Evolutionary conservation across 1,140 invertebrate genomes (phyloP), one percentile per base, ranked within the genome.

Genomic region (Megalonaias nervosa): DNA sequence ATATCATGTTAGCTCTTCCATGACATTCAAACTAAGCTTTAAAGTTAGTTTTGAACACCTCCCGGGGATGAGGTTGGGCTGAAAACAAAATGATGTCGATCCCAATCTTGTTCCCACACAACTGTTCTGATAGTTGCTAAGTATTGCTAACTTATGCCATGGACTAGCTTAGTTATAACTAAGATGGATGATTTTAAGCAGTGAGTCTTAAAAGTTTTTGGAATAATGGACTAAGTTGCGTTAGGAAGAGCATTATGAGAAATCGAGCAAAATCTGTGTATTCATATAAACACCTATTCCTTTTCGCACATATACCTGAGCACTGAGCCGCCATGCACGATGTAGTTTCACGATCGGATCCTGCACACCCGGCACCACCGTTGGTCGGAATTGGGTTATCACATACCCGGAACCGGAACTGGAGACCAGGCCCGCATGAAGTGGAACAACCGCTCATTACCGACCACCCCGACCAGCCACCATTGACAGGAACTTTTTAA

Each of bases 381-480:
- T 23, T 71, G 17, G 61, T 57, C 6, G 69, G 75, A 48, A 19
- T 5, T 38, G 75, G 75, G 14, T 67, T 60, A 15, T 21, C 19
- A 58, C 75, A 77, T 60, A 38, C 17, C 60, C 75, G n/a, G 58
- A 78, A 78, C 56, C 71, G 69, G 71, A 78, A 73, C 66, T 74
- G 76, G 71, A 73, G 74, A 19, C 76, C 76, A 9, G 74, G 58
- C 17, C 26, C 74, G 59, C 76, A 78, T 3, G 70, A 57, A 13
- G 76, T 31, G 9, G 76, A 78, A 56, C 76, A 78, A n/a, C 48
- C 26, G 60, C 74, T 78, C 76, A 70, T 73, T 15, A 69, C 76
- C 15, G 76, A 78, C 76, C 76, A 78, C 23, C 23, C 17, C 0
- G 76, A 78, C 76, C 76, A 78, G 16, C 38, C 65, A 57, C 76